These are phyloP conservation scores for Tethea ocularis DNA, from an alignment of 2,888 invertebrate genomes.

Conservation along the genomic window DNA sequence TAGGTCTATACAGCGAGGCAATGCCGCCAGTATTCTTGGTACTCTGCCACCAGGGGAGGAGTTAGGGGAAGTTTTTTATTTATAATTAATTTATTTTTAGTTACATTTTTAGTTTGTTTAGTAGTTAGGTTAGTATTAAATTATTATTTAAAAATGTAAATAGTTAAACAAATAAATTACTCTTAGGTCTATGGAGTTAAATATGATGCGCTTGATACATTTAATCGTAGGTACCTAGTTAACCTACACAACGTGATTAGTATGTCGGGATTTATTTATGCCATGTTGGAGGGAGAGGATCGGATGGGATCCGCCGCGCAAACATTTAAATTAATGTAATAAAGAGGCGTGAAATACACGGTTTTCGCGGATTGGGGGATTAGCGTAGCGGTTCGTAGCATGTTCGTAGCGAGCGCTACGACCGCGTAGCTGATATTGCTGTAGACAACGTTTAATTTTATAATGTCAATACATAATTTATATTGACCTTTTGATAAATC, in stretches of 20 bases:
- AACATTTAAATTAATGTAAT: conserved; percentile 84
- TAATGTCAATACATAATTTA: too few species aligned
- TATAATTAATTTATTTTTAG: too few species aligned
- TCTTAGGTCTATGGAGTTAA: conserved; percentile 12
- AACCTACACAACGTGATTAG: conserved; percentile 27
- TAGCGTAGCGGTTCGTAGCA: conserved; percentile 47
- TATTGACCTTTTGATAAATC: too few species aligned
- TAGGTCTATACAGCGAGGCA: too few species aligned
- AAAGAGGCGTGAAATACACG: conserved; percentile 77
- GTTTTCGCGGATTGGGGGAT: conserved; percentile 66
- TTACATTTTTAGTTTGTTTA: too few species aligned
- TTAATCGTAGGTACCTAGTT: conserved; percentile 11
- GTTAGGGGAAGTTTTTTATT: too few species aligned
- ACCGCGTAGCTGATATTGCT: conserved; percentile 16
- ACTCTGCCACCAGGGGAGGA: too few species aligned
- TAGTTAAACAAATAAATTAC: too few species aligned
- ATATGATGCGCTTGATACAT: not conserved
- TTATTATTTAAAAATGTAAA: too few species aligned
- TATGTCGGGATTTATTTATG: conserved; percentile 46
- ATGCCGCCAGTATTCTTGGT: too few species aligned
- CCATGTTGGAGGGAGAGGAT: conserved; percentile 50
- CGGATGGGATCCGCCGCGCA: conserved; percentile 60
- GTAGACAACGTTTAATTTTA: conserved; percentile 14
- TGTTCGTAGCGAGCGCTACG: conserved; percentile 27
- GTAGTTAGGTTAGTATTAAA: too few species aligned